Evolutionary conservation across 2,113 vertebrate genomes (phyloP).

Genomic region (Laticauda laticaudata): DNA sequence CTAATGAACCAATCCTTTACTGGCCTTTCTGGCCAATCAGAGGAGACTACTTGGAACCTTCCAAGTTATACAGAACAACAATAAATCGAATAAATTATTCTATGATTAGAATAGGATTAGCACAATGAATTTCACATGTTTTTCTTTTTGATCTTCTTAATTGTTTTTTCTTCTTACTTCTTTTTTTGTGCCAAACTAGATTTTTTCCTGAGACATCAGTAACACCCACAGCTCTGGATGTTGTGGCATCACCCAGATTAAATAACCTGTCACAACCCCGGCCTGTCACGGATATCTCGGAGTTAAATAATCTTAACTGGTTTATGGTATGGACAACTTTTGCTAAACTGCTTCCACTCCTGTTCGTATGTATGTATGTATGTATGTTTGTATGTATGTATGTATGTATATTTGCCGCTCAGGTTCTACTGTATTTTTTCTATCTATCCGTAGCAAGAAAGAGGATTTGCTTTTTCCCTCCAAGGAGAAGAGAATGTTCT

Average conservation of each 20-base stretch:
- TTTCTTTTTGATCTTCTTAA: neutral
- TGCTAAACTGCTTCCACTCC: neutral
- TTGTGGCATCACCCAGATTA: constrained; percentile 29
- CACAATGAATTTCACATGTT: neutral
- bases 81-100: neutral
- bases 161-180: neutral
- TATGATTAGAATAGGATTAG: neutral
- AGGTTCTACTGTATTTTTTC: neutral
- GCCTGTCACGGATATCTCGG: neutral
- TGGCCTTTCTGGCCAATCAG: too few relatives aligned
- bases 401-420: neutral
- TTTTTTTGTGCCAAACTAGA: constrained; percentile 20
- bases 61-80: too few relatives aligned
- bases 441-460: neutral
- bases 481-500: neutral
- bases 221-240: constrained; percentile 13
- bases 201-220: constrained; percentile 26
- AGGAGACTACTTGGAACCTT: too few relatives aligned
- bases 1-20: too few relatives aligned
- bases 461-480: neutral
- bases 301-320: neutral
- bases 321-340: neutral
- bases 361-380: neutral
- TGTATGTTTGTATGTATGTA: neutral
- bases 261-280: constrained; percentile 43